Base-by-base conservation (phyloP, 2,797 vertebrate genomes). In the Galaxias olidus region DNA sequence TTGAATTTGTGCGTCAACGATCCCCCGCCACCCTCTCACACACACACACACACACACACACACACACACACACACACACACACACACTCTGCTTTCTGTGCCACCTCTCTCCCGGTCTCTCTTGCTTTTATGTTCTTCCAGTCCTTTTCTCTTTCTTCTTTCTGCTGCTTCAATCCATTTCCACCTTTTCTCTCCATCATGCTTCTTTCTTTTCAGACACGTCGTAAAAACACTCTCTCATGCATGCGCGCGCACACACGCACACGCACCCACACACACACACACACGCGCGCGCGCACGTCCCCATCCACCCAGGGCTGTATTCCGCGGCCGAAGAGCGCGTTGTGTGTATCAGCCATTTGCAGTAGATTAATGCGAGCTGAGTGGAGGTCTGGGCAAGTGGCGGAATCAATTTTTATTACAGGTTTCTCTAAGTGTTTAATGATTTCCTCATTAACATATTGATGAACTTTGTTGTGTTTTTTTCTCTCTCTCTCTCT, bases 371-470 rank as follows among this genome's bases (percentile, higher is more conserved):
- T 97, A 98, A 95, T 96, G 94, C 84, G 86, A 85, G 90, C 91
- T 87, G 86, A 84, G 92, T 94, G 94, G 82, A 95, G 93, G 93
- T 94, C 68, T 88, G 77, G 90, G 79, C 63, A 72, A 97, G 91
- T 94, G 80, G 87, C 90, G 66, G 90, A 96, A 98, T 98, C 97
- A 80, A 97, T 98, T 92, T 92, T 93, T 94, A 91, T 94, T 98
- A 95, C 93, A 94, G 95, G 92, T 94, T 95, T 93, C 94, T 96
- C 94, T 93, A 95, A 97, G 95, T 91, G 93, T 93, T 95, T 98
- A 99, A 98, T 98, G 96, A 99, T 99, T 98, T 96, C 94, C 93
- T 96, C 92, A 99, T 99, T 98, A 98, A 93, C 95, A 97, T 98
- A 98, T 99, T 97, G 96, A 98, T 97, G 95, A 96, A 95, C 94